These are phyloP conservation scores for Andrena fulva DNA, from an alignment of 2,888 invertebrate genomes.

Conservation along the genomic window DNA sequence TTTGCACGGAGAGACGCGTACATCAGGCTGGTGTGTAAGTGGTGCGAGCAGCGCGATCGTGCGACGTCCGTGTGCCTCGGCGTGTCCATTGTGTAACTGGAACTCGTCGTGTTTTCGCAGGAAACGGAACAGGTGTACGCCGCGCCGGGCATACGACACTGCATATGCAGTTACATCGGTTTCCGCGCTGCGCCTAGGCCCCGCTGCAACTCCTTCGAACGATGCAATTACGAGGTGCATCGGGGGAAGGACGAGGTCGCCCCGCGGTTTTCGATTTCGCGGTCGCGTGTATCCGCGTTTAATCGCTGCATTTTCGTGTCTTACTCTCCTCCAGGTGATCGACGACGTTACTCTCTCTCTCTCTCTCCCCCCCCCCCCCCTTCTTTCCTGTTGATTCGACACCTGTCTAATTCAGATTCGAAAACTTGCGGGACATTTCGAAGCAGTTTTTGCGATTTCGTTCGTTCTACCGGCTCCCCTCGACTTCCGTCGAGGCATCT, in stretches of 20 bases:
- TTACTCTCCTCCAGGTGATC: background rate
- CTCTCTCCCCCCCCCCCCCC: too few species aligned
- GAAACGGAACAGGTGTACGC: constrained; percentile 78
- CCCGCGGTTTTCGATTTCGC: constrained; percentile 56
- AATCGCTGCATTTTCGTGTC: constrained; percentile 43
- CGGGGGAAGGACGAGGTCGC: constrained; percentile 32
- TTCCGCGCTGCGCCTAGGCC: constrained; percentile 73
- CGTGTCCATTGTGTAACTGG: constrained; percentile 77
- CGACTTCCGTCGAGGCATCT: background rate
- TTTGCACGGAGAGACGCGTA: constrained; percentile 11
- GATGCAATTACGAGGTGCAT: constrained; percentile 54
- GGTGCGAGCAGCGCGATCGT: constrained; percentile 39
- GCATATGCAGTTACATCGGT: constrained; percentile 78
- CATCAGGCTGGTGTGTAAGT: constrained; percentile 22
- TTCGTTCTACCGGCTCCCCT: background rate
- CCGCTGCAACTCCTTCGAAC: constrained; percentile 55
- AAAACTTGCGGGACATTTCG: too few species aligned
- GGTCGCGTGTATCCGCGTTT: constrained; percentile 60
- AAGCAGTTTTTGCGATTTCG: background rate
- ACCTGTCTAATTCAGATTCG: too few species aligned
- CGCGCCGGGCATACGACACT: constrained; percentile 67
- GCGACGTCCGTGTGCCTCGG: constrained; percentile 45
- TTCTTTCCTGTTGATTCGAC: background rate
- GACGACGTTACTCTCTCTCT: background rate
- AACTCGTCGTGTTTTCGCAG: constrained; percentile 79